Conservation (phyloP, 2,113 vertebrate species). For the Pampusana beccarii region DNA sequence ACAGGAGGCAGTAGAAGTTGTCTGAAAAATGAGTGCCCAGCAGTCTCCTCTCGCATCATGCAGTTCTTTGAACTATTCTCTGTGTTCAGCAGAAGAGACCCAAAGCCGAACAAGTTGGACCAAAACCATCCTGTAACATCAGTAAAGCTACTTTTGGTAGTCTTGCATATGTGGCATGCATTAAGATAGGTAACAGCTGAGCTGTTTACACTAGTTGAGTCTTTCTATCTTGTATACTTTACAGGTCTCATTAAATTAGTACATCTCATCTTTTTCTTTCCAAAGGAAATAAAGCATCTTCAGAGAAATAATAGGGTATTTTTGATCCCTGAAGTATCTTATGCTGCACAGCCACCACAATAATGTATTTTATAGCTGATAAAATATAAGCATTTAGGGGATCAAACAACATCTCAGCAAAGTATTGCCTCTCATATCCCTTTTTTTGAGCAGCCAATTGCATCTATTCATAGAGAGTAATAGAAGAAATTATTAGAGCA, state of each 20-base stretch:
- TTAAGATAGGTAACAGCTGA: neutral
- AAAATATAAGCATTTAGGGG: neutral
- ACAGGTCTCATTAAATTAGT: neutral
- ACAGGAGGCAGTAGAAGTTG: neutral
- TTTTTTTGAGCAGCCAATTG: neutral
- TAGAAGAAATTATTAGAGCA: neutral
- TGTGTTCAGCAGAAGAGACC: neutral
- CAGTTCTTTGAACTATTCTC: neutral
- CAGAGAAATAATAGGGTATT: neutral
- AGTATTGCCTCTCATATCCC: neutral
- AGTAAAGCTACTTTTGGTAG: neutral
- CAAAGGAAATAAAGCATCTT: neutral
- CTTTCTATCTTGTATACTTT: neutral
- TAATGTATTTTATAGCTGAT: neutral
- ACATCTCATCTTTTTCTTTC: neutral
- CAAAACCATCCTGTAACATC: neutral
- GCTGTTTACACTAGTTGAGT: neutral
- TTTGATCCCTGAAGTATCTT: neutral
- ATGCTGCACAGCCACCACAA: neutral
- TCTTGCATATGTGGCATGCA: neutral
- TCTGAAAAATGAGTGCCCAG: neutral
- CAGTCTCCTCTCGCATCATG: neutral
- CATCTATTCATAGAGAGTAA: neutral
- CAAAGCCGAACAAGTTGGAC: neutral
- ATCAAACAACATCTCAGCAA: neutral